Evolutionary conservation across 2,113 vertebrate species (phyloP).

Genomic region (Pampusana beccarii): DNA sequence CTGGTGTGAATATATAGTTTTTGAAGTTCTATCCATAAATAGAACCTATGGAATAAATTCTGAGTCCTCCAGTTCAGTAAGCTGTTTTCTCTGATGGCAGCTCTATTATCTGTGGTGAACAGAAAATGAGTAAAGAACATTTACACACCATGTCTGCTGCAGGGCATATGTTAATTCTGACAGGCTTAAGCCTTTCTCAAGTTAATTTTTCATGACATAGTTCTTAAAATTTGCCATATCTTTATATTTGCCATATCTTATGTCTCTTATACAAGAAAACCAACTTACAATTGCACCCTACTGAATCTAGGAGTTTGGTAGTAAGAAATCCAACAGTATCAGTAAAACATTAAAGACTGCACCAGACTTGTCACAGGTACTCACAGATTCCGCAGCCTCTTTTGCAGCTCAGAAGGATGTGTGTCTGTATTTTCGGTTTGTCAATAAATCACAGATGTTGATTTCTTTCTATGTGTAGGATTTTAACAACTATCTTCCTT

Average conservation of each 20-base stretch:
- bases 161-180: background rate
- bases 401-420: background rate
- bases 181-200: background rate
- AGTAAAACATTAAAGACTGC: background rate
- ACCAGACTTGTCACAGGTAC: background rate
- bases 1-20: background rate
- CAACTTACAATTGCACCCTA: background rate
- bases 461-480: background rate
- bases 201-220: background rate
- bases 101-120: background rate
- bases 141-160: background rate
- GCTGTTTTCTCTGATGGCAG: background rate
- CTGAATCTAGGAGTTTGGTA: background rate
- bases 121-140: background rate
- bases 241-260: background rate
- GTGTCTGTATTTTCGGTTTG: background rate
- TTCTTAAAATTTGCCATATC: background rate
- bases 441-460: background rate
- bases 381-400: background rate
- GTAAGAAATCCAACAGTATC: background rate
- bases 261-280: background rate
- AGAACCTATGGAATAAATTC: background rate
- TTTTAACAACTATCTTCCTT: background rate
- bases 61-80: background rate
- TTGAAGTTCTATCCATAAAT: background rate